Evolutionary conservation across 2,888 invertebrate species (phyloP).

Genomic region (Dynastes maya): DNA sequence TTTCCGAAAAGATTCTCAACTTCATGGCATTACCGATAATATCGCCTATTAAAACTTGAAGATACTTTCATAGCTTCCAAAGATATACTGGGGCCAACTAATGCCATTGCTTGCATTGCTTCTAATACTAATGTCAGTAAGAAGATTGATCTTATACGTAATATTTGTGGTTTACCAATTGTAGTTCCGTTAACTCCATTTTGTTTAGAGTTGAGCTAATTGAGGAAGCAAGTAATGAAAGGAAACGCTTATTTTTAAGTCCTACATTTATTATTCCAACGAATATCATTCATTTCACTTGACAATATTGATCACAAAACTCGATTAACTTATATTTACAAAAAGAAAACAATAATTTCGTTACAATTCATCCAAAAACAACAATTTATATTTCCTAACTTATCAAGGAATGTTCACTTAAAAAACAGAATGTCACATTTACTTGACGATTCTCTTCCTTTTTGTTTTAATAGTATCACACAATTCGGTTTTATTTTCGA

Average conservation of each 20-base stretch:
- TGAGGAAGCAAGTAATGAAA: not conserved
- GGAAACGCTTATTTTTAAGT: slow-evolving; percentile 50
- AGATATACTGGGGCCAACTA: too few relatives aligned
- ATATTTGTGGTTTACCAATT: not conserved
- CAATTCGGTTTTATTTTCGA: slow-evolving; percentile 31
- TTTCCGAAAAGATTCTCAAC: too few relatives aligned
- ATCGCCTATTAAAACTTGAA: too few relatives aligned
- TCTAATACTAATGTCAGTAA: too few relatives aligned
- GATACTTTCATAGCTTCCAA: too few relatives aligned
- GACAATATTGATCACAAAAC: slow-evolving; percentile 60
- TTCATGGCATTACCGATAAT: too few relatives aligned
- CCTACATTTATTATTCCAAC: slow-evolving; percentile 66
- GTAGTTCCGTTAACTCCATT: too few relatives aligned
- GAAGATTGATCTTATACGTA: too few relatives aligned
- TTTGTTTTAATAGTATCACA: slow-evolving; percentile 49
- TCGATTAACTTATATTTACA: slow-evolving; percentile 48
- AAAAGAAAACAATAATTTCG: slow-evolving; percentile 35
- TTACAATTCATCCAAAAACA: slow-evolving; percentile 44
- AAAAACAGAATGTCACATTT: slow-evolving; percentile 31
- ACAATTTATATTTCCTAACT: slow-evolving; percentile 42
- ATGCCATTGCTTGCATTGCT: too few relatives aligned
- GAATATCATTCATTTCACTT: slow-evolving; percentile 66
- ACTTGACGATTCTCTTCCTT: slow-evolving; percentile 20
- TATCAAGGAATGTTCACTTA: slow-evolving; percentile 22
- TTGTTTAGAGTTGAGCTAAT: too few relatives aligned